Conservation (phyloP, 2,888 invertebrate species). For the Augochlorella aurata region DNA sequence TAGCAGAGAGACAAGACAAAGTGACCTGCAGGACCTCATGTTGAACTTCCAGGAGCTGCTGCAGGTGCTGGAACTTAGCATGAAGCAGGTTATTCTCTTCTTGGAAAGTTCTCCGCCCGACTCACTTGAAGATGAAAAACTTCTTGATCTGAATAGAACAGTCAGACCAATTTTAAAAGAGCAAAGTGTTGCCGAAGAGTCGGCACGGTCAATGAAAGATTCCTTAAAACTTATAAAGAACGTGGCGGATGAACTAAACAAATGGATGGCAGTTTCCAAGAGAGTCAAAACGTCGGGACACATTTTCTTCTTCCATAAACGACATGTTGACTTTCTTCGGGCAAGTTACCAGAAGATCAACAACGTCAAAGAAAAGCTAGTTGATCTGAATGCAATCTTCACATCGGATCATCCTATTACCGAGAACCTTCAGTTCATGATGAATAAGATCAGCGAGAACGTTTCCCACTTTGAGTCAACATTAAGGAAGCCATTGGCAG, state of each 20-base stretch:
- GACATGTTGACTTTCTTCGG: slow-evolving; percentile 65
- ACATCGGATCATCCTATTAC: slow-evolving; percentile 73
- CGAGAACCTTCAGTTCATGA: slow-evolving; percentile 67
- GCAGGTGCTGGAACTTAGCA: slow-evolving; percentile 83
- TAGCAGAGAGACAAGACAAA: slow-evolving; percentile 72
- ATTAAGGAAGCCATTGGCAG: neutral
- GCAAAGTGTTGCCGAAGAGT: slow-evolving; percentile 70
- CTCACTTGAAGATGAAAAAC: slow-evolving; percentile 67
- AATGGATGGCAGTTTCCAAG: slow-evolving; percentile 19
- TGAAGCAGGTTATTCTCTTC: slow-evolving; percentile 88
- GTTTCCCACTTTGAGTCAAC: slow-evolving; percentile 5
- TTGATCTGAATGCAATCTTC: slow-evolving; percentile 1
- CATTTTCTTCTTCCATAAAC: slow-evolving; percentile 33
- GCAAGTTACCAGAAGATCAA: slow-evolving; percentile 19
- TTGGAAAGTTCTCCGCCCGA: slow-evolving; percentile 85
- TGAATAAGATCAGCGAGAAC: slow-evolving; percentile 63
- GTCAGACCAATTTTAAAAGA: slow-evolving; percentile 69
- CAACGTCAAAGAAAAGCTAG: neutral
- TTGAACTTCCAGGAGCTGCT: slow-evolving; percentile 83
- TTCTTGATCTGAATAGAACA: slow-evolving; percentile 66
- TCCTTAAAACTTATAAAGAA: slow-evolving; percentile 58
- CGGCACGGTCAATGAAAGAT: slow-evolving; percentile 65
- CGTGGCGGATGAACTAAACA: slow-evolving; percentile 24
- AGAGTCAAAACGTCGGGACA: slow-evolving; percentile 12
- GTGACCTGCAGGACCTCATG: slow-evolving; percentile 79